Conservation (phyloP, 2,113 vertebrate genomes). For the Papio anubis region DNA sequence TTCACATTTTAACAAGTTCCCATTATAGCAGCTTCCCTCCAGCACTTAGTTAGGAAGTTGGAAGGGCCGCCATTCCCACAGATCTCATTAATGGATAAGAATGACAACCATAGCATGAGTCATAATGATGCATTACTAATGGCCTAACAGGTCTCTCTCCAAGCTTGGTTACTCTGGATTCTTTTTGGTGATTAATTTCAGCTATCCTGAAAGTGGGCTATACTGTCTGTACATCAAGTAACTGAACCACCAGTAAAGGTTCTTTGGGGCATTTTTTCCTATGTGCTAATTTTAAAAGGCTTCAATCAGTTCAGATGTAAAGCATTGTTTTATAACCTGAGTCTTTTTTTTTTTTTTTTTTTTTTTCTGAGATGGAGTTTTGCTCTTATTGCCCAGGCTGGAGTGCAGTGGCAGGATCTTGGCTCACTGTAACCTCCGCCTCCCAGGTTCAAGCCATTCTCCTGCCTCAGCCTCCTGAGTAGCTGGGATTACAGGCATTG, state of each 20-base stretch:
- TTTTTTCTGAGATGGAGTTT: no score
- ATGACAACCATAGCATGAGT: conserved; percentile 50
- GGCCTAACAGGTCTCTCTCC: conserved; percentile 42
- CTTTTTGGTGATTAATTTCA: conserved; percentile 18
- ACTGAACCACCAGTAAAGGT: not conserved
- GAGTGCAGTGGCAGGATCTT: no score
- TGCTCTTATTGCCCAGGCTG: no score
- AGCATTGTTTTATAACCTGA: not conserved
- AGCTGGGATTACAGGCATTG: no score
- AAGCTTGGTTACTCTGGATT: conserved; percentile 36
- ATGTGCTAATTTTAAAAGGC: conserved; percentile 33
- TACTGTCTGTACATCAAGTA: not conserved
- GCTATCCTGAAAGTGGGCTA: not conserved
- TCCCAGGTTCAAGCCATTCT: no score
- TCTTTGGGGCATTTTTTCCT: not conserved
- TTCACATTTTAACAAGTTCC: conserved; percentile 56
- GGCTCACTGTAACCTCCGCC: no score
- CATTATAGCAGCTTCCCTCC: conserved; percentile 46
- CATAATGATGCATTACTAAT: conserved; percentile 34
- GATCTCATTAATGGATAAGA: conserved; percentile 55
- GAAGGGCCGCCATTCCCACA: conserved; percentile 60
- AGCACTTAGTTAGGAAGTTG: conserved; percentile 50
- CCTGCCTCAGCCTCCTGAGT: no score
- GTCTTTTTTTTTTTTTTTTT: not conserved
- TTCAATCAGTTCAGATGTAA: not conserved